Conservation (phyloP, 2,113 vertebrate species). For the Pseudolaguvia tuberculata region DNA sequence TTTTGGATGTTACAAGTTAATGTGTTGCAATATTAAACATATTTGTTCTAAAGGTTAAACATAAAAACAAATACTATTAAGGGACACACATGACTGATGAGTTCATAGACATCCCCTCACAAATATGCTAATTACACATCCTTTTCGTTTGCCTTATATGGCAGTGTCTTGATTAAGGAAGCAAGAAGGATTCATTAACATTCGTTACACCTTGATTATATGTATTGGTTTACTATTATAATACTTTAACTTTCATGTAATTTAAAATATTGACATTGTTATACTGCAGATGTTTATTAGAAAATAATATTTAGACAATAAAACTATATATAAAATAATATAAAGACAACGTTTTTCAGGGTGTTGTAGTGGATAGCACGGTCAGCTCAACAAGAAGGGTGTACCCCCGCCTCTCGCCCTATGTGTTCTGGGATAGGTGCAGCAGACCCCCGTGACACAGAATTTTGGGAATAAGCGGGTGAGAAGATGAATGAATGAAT, state of each 20-base stretch:
- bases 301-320: neutral
- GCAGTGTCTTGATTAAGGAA: conserved; percentile 15
- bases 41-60: conserved; percentile 27
- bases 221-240: neutral
- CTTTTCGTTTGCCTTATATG: conserved; percentile 30
- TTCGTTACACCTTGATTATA: neutral
- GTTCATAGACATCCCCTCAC: conserved; percentile 27
- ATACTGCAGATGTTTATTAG: neutral
- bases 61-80: neutral
- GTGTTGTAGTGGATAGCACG: no score
- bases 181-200: neutral
- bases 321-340: no score
- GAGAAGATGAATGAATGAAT: no score
- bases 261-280: neutral
- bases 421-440: no score
- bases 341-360: no score
- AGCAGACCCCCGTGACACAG: no score
- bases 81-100: no score
- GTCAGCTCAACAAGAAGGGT: no score
- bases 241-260: neutral
- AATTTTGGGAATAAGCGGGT: no score
- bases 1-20: conserved; percentile 5
- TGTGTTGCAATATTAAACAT: conserved; percentile 29
- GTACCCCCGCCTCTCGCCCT: no score
- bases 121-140: neutral